Evolutionary conservation across 1,140 invertebrate species (phyloP), one percentile per base, ranked within the genome.

Genomic region (Pinna nobilis): DNA sequence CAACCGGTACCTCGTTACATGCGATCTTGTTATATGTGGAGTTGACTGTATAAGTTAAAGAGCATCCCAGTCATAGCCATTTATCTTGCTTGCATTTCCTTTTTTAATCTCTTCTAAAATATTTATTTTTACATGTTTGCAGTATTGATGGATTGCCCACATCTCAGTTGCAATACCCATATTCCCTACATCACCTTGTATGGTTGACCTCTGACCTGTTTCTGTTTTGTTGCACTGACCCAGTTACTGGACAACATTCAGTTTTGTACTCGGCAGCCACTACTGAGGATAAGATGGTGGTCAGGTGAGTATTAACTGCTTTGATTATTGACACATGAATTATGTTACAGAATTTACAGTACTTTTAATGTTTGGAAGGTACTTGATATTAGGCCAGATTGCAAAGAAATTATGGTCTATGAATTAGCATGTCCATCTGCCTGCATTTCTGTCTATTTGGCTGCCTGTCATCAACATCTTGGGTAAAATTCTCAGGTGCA

Each of bases 251-350:
- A 3, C 49, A 75, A 32, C 50, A 75, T 57, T 75, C 73, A 30
- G 61, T 69, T n/a, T 53, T 75, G 18, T 57, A 44, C 49, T 55
- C 49, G 35, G 66, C 37, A 44, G 35, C 57, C 23, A 20, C 70
- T 11, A 50, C 53, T 13, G 41, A 47, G 11, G 65, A 74, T 20
- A 30, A 41, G 25, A 20, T 61, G 9, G 11, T 44, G 0, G 51
- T 69, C 51, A 59, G 18, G 66, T 69, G 59, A 69, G 51, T 67
- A n/a, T n/a, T n/a, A n/a, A n/a, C n/a, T n/a, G n/a, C n/a, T n/a
- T n/a, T n/a, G n/a, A n/a, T 67, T 53, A 9, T 15, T 32, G 39
- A 47, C 20, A 50, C 6, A 50, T 51, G 3, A n/a, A 11, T 51
- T 3, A 28, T 13, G 6, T 28, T 23, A 5, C 15, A 23, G 32